phyloP scores from a whole-genome alignment of 30 jellyfish, hydroid and myxozoan genomes.

The Turritopsis rubra region DNA sequence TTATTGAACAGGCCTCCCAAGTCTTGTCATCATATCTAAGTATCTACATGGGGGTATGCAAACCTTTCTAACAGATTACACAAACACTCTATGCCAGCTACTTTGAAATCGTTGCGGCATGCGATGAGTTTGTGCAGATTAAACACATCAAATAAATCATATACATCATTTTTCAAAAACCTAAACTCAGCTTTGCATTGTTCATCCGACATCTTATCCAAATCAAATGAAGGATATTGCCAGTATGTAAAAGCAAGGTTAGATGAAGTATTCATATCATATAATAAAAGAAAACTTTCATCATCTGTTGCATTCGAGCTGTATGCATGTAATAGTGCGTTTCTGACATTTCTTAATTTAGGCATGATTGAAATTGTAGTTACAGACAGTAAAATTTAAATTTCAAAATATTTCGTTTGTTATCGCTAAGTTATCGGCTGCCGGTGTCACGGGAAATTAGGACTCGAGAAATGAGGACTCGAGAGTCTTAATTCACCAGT shows the following conservation, averaged over 20 bases:
- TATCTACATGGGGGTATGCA: conserved; percentile 55
- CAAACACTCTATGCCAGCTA: conserved; percentile 28
- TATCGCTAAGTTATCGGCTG: neutral
- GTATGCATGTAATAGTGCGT: conserved; percentile 6
- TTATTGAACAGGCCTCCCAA: conserved; percentile 46
- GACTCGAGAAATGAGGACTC: too few relatives aligned
- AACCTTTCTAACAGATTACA: conserved; percentile 31
- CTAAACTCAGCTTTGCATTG: conserved; percentile 39
- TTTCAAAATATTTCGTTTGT: neutral
- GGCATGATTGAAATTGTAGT: neutral
- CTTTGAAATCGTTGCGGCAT: conserved; percentile 39
- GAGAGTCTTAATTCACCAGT: too few relatives aligned
- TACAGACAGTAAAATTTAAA: too few relatives aligned
- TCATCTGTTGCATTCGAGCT: neutral
- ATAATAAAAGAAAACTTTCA: conserved; percentile 18
- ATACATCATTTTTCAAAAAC: conserved; percentile 27
- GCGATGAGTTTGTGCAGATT: conserved; percentile 11
- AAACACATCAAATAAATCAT: conserved; percentile 21
- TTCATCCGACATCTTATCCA: conserved; percentile 30
- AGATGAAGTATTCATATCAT: conserved; percentile 16
- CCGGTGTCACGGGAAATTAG: too few relatives aligned
- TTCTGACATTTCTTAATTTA: neutral
- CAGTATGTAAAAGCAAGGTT: conserved; percentile 32
- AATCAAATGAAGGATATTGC: conserved; percentile 29
- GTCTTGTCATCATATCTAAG: conserved; percentile 33